Base-by-base conservation (phyloP, 2,113 vertebrate species). In the Tyto alba region DNA sequence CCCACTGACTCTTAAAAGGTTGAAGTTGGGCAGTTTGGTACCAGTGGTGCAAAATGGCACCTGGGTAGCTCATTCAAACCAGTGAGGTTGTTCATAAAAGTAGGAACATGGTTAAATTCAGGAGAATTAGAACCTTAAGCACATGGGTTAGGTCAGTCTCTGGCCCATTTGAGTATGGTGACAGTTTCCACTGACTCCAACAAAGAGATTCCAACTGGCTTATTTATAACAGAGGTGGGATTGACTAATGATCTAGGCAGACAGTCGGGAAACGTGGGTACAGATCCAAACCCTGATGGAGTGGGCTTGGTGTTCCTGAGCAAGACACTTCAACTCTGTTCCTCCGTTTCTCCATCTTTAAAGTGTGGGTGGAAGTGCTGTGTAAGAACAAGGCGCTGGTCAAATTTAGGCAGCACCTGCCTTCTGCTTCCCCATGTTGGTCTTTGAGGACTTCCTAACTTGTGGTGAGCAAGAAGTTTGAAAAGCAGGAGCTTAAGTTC, bases 251-350 rank as follows among this genome's bases (percentile, higher is more conserved):
- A 3, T 50, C 63, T 32, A 19, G 27, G 40, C 34, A 83, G 17
- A 20, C 4, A 17, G 16, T 10, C 1, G 29, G 47, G 53, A 63
- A 59, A 32, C 0, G 1, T 10, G 38, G 16, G 1, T 16, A 1
- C 1, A 6, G n/a, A 52, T 71, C 34, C 69, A 8, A 43, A 16
- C 18, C 9, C 23, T 62, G 27, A 11, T 1, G 2, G 4, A 18
- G 32, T 4, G 41, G 38, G 52, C 19, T 40, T 16, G 2, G 45
- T 27, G 38, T 9, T 56, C 34, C 80, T 34, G 13, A 19, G 43
- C 30, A 60, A 43, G 59, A 20, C 38, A 8, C 3, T 47, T 34
- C 38, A 40, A 1, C 16, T 45, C 8, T 50, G 8, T 40, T 41
- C 52, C 66, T 68, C 32, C 7, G 1, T 27, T 56, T 55, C 47